Evolutionary conservation across 1,140 invertebrate species (phyloP).

Genomic region (Augochlora pura): DNA sequence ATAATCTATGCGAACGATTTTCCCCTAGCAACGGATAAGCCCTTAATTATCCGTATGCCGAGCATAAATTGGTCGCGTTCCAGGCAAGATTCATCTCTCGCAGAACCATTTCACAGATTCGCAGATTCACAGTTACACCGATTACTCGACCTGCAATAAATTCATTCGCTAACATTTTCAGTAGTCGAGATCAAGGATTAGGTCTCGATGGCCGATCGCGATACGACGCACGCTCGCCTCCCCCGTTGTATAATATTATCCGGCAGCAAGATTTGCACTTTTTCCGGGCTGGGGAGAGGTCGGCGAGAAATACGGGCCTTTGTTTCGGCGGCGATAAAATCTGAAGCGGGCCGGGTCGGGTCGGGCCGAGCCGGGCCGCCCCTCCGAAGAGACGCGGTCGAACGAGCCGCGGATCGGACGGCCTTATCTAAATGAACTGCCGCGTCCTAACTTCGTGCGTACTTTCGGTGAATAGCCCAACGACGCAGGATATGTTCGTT

Average conservation of each 20-base stretch:
- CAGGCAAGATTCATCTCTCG: not conserved
- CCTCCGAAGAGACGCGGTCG: slow-evolving; percentile 33
- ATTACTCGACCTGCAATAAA: not conserved
- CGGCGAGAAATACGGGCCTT: slow-evolving; percentile 58
- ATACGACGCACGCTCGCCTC: not conserved
- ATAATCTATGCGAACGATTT: no score
- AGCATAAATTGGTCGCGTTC: not conserved
- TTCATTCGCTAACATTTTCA: not conserved
- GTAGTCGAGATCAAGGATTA: slow-evolving; percentile 1
- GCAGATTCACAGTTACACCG: not conserved
- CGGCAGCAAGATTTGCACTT: not conserved
- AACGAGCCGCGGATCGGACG: slow-evolving; percentile 35
- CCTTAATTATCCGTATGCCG: no score
- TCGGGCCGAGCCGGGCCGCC: not conserved
- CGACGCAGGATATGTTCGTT: slow-evolving; percentile 48
- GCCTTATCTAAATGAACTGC: slow-evolving; percentile 75
- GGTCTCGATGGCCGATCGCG: no score
- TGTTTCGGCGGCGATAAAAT: slow-evolving; percentile 67
- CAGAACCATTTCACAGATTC: not conserved
- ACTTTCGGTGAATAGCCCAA: slow-evolving; percentile 52
- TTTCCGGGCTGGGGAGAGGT: not conserved
- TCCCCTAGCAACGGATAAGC: no score
- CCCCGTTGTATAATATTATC: not conserved
- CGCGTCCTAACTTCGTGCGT: slow-evolving; percentile 58
- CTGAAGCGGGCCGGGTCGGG: slow-evolving; percentile 39